phyloP scores from a whole-genome alignment of 64 coral and sea anemone genomes.

The Astreopora myriophthalma region DNA sequence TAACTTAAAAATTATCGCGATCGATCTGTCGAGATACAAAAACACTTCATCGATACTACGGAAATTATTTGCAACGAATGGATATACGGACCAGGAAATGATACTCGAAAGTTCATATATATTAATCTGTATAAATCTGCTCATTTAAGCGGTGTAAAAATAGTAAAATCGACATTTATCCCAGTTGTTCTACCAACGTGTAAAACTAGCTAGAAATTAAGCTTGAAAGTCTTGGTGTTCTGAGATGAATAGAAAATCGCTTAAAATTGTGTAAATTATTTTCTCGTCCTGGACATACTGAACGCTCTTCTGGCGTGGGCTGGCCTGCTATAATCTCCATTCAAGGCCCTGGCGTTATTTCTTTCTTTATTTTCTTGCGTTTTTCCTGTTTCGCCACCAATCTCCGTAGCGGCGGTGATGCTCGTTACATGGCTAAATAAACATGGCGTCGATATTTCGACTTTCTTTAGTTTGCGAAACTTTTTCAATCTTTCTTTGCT shows the following conservation, averaged over 20 bases:
- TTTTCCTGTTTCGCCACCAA: constrained; percentile 44
- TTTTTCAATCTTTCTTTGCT: constrained; percentile 93
- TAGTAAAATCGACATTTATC: background rate
- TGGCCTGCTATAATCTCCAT: constrained; percentile 40
- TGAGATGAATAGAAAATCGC: too few species aligned
- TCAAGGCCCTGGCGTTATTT: constrained; percentile 14
- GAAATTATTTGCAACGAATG: constrained; percentile 21
- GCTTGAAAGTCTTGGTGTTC: background rate
- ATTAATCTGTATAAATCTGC: constrained; percentile 13
- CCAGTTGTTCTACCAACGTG: background rate
- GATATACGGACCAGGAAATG: background rate
- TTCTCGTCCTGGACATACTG: constrained; percentile 57
- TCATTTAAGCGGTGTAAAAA: constrained; percentile 15
- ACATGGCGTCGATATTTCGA: constrained; percentile 98
- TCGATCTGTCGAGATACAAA: background rate
- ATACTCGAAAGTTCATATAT: constrained; percentile 14
- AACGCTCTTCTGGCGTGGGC: constrained; percentile 67
- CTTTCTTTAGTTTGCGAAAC: constrained; percentile 97
- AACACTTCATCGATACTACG: background rate
- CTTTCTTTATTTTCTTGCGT: constrained; percentile 13
- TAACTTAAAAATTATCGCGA: background rate
- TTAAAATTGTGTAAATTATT: background rate
- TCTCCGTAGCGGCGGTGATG: constrained; percentile 80
- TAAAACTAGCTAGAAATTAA: background rate
- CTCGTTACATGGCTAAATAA: constrained; percentile 98